Percentiles rank a stretch among this genome's conserved stretches.
Evolutionary conservation across 2,888 invertebrate species (phyloP).

Genomic region (Pseudanteris insignis): DNA sequence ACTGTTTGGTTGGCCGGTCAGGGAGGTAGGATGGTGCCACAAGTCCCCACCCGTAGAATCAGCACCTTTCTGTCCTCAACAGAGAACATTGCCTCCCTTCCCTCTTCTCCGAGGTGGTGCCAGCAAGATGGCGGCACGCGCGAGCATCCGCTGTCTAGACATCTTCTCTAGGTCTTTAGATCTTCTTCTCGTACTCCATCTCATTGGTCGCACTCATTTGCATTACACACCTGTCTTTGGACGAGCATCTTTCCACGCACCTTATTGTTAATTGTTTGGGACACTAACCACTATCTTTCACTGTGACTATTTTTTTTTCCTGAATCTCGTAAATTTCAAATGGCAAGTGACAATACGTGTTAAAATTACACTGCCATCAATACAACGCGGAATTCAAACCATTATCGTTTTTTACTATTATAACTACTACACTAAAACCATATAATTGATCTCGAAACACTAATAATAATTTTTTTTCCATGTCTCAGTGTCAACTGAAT

Average conservation of each 20-base stretch:
- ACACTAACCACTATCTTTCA: conserved; percentile 6
- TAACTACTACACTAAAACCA: no score
- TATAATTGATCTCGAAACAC: no score
- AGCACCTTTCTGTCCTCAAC: conserved; percentile 37
- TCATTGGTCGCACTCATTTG: conserved; percentile 47
- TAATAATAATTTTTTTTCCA: no score
- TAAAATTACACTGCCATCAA: not conserved
- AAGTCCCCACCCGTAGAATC: conserved; percentile 53
- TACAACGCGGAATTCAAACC: no score
- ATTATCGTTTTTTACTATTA: no score
- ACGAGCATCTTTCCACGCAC: conserved; percentile 29
- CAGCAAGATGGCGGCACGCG: conserved; percentile 57
- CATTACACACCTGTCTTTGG: conserved; percentile 53
- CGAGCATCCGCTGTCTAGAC: conserved; percentile 31
- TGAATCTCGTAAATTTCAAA: no score
- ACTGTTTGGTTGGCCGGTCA: conserved; percentile 65
- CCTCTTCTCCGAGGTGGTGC: conserved; percentile 48
- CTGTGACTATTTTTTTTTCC: no score
- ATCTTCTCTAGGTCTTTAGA: conserved; percentile 22
- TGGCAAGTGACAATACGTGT: no score
- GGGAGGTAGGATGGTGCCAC: conserved; percentile 62
- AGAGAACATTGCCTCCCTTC: conserved; percentile 57
- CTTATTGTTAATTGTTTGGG: conserved; percentile 47
- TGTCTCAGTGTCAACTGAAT: no score
- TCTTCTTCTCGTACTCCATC: conserved; percentile 24